Evolutionary conservation across 2,113 vertebrate genomes (phyloP).

Genomic region (Oophaga pumilio): DNA sequence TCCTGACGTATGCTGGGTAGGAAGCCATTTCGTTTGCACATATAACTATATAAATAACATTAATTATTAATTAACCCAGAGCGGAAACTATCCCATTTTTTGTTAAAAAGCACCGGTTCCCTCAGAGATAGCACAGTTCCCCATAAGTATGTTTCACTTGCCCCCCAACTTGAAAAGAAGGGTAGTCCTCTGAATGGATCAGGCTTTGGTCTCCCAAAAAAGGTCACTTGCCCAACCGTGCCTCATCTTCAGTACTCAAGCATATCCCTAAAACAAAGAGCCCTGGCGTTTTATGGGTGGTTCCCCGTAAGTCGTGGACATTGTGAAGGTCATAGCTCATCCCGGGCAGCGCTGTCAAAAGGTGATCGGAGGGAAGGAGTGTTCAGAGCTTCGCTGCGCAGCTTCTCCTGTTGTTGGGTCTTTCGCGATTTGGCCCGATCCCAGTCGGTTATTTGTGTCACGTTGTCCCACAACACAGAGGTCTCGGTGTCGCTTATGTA

Average conservation of each 20-base stretch:
- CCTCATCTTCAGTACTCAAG: neutral
- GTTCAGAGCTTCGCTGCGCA: slow-evolving; percentile 86
- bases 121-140: neutral
- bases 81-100: neutral
- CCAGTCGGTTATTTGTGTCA: slow-evolving; percentile 84
- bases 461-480: slow-evolving; percentile 90
- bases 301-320: neutral
- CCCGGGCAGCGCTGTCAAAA: slow-evolving; percentile 82
- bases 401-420: slow-evolving; percentile 81
- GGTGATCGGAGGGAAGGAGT: slow-evolving; percentile 84
- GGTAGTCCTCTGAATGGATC: neutral
- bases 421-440: slow-evolving; percentile 86
- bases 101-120: slow-evolving; percentile 5
- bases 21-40: neutral
- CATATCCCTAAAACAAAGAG: neutral
- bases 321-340: slow-evolving; percentile 78
- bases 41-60: slow-evolving; percentile 33
- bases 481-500: slow-evolving; percentile 94
- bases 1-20: neutral
- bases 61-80: slow-evolving; percentile 14
- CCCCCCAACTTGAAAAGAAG: neutral
- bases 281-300: neutral
- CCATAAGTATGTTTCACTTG: neutral
- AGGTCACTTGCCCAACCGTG: neutral
- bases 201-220: neutral